Base-by-base conservation (phyloP, 2,797 vertebrate species). In the Malurus splendens region DNA sequence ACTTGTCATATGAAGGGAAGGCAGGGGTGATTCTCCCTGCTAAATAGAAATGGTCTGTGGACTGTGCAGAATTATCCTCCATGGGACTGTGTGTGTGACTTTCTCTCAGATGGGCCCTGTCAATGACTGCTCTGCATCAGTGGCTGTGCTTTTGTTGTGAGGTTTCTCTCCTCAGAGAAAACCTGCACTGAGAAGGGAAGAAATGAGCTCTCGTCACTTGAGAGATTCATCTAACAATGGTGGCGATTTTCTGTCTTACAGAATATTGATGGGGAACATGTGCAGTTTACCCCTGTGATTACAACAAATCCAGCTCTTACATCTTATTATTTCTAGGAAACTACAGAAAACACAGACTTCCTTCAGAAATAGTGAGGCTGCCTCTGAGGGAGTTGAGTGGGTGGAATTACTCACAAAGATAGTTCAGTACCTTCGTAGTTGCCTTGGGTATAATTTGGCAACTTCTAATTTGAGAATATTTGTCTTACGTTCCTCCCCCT, bases 321-420 rank as follows among this genome's bases (percentile, higher is more conserved):
- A 22, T 28, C 28, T 44, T 62, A 12, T 15, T 30, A 25, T 71
- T 85, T 82, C 80, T 59, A 50, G 80, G 76, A 82, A 87, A 85
- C 72, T 41, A 7, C 47, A 77, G 38, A 57, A 80, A 78, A 55
- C 19, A 33, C 32, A 75, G 17, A 12, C 38, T 78, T 66, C 44
- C 55, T 61, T 66, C 42, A 60, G 66, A 86, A 78, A 36, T 4
- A 60, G 24, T 15, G 57, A 84, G 33, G 11, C 30, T 66, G 56
- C 22, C 24, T 62, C 15, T 66, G 38, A 62, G 73, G 48, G 59
- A 79, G 52, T 52, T 81, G 57, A 72, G 74, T 73, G 80, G 55
- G 62, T 82, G 45, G 80, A 86, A 83, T 90, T 90, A 87, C 65
- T 91, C 84, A 82, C 50, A 65, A n/a, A 54, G 51, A 38, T 28